Conservation (phyloP, 2,113 vertebrate genomes). For the Tympanuchus pallidicinctus region DNA sequence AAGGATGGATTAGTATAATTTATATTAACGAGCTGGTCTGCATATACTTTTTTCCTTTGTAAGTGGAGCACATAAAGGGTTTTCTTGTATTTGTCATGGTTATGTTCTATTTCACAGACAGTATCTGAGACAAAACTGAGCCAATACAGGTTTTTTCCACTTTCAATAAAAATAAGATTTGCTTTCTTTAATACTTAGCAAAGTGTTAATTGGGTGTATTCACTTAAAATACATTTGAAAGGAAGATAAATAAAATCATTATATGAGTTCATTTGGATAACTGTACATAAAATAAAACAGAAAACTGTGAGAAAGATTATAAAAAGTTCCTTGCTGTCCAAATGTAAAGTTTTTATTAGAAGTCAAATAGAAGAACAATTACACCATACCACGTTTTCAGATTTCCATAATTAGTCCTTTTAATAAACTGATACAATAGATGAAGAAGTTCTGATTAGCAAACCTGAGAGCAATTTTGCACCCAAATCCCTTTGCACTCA, state of each 20-base stretch:
- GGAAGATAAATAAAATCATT: not conserved
- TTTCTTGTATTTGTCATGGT: not conserved
- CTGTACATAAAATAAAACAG: not conserved
- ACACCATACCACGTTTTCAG: not conserved
- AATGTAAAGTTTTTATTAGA: not conserved
- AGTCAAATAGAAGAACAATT: not conserved
- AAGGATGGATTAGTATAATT: slow-evolving; percentile 17
- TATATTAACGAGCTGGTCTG: not conserved
- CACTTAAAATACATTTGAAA: not conserved
- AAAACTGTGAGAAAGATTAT: not conserved
- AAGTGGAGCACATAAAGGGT: not conserved
- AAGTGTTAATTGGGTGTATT: not conserved
- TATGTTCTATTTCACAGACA: not conserved
- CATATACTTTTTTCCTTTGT: not conserved
- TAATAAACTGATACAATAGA: not conserved
- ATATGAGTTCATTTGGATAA: not conserved
- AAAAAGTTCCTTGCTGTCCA: not conserved
- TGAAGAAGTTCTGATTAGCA: not conserved
- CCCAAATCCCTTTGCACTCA: not conserved
- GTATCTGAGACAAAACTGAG: not conserved
- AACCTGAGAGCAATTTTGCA: not conserved
- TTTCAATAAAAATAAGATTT: not conserved
- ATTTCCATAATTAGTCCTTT: not conserved
- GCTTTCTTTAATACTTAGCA: not conserved
- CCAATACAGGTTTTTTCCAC: not conserved